phyloP scores from a whole-genome alignment of 2,888 invertebrate genomes.

The Harpalus rubripes region DNA sequence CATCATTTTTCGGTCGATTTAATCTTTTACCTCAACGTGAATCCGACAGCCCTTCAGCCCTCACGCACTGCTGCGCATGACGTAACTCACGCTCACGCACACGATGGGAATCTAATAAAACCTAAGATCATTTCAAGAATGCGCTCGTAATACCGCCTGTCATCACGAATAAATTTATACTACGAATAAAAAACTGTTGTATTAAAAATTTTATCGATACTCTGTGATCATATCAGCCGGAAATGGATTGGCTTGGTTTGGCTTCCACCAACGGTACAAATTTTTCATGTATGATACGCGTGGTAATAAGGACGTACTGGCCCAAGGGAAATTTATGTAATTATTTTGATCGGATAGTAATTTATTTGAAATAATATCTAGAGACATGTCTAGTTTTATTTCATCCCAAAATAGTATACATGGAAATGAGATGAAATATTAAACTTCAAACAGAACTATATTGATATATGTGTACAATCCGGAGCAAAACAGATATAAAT shows the following conservation, averaged over 20 bases:
- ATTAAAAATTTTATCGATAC: slow-evolving; percentile 61
- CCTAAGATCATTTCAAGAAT: slow-evolving; percentile 44
- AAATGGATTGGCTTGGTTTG: slow-evolving; percentile 37
- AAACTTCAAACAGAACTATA: too few species aligned
- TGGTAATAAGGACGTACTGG: slow-evolving; percentile 27
- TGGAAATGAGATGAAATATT: background rate
- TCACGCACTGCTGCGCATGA: slow-evolving; percentile 22
- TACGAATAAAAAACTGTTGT: slow-evolving; percentile 57
- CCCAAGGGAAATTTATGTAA: slow-evolving; percentile 38
- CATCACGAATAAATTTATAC: slow-evolving; percentile 53
- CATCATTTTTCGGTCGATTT: slow-evolving; percentile 33
- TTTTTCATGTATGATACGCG: slow-evolving; percentile 14
- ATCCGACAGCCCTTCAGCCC: slow-evolving; percentile 33
- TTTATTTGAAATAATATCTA: slow-evolving; percentile 22
- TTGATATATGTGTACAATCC: too few species aligned
- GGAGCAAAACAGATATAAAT: background rate
- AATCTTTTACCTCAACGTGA: slow-evolving; percentile 36
- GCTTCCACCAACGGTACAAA: slow-evolving; percentile 1
- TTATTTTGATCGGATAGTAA: slow-evolving; percentile 20
- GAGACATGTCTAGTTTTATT: background rate
- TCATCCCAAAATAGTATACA: background rate
- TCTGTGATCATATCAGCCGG: slow-evolving; percentile 18
- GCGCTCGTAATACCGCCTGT: slow-evolving; percentile 43
- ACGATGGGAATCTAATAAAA: slow-evolving; percentile 48
- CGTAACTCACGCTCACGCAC: slow-evolving; percentile 32